Evolutionary conservation across 1,140 invertebrate species (phyloP).

Genomic region (Armadillidium nasatum): DNA sequence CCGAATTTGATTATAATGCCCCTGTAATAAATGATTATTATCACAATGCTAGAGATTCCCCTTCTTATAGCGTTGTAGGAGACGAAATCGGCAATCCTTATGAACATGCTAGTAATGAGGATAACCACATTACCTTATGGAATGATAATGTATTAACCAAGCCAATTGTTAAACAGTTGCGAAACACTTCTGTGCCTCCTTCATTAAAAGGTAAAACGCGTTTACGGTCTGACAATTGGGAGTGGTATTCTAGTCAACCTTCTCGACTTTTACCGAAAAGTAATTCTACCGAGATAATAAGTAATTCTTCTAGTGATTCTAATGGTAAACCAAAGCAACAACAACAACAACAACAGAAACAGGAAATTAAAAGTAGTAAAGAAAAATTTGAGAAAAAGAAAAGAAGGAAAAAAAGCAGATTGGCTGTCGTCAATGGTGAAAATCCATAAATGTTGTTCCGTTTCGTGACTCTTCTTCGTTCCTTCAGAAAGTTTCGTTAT

Average conservation of each 20-base stretch:
- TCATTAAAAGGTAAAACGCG: neutral
- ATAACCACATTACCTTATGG: too few species aligned
- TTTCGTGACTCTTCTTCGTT: neutral
- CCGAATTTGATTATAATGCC: neutral
- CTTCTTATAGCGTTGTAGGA: neutral
- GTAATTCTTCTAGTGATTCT: neutral
- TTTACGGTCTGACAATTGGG: neutral
- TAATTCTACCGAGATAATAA: neutral
- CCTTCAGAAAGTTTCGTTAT: too few species aligned
- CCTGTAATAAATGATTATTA: neutral
- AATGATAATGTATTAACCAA: too few species aligned
- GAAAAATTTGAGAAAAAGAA: neutral
- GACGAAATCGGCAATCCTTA: too few species aligned
- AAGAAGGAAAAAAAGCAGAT: neutral
- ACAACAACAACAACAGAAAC: neutral
- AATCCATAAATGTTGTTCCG: neutral
- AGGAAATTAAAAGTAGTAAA: neutral
- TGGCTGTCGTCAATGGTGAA: neutral
- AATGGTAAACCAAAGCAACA: neutral
- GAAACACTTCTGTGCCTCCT: neutral
- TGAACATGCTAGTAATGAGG: too few species aligned
- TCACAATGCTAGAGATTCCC: neutral
- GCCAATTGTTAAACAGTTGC: neutral
- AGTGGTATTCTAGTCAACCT: conserved; percentile 10
- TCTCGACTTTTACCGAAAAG: neutral